Evolutionary conservation across 2,113 vertebrate species (phyloP).

Genomic region (Trinectes maculatus): DNA sequence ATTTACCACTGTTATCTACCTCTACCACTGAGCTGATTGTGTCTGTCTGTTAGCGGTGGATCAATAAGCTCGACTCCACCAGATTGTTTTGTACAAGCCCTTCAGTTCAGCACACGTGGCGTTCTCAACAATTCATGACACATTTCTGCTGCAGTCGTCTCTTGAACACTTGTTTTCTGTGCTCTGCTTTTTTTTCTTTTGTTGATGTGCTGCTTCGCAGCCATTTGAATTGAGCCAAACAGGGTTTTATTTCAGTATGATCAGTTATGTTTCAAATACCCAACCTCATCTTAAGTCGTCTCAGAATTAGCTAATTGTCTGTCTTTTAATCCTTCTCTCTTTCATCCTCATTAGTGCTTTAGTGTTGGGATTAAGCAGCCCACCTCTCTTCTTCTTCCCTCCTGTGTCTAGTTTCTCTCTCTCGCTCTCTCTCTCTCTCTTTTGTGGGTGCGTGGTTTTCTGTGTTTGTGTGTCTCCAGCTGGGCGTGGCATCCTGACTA

Average conservation of each 20-base stretch:
- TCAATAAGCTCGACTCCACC: not conserved
- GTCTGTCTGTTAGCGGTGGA: slow-evolving; percentile 7
- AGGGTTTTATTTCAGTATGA: not conserved
- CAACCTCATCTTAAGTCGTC: too few species aligned
- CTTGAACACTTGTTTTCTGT: slow-evolving; percentile 39
- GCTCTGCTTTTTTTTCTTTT: not conserved
- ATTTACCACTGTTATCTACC: slow-evolving; percentile 35
- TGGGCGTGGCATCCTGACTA: too few species aligned
- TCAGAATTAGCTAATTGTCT: too few species aligned
- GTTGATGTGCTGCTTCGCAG: not conserved
- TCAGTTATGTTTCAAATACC: not conserved
- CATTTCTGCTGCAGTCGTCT: slow-evolving; percentile 2
- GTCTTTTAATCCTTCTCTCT: too few species aligned
- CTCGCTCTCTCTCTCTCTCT: too few species aligned
- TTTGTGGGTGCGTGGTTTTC: too few species aligned
- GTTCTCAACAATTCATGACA: slow-evolving; percentile 10
- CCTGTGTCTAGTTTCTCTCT: too few species aligned
- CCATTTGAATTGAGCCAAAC: not conserved
- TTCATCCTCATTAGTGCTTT: too few species aligned
- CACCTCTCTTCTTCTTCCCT: too few species aligned
- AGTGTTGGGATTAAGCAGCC: too few species aligned
- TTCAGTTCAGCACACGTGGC: not conserved
- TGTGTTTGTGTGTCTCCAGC: too few species aligned
- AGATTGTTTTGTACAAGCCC: slow-evolving; percentile 1
- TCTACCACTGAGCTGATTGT: slow-evolving; percentile 32